Evolutionary conservation across 2,888 invertebrate genomes (phyloP), one percentile per base, ranked within the genome.

Genomic region (Nowickia ferox): DNA sequence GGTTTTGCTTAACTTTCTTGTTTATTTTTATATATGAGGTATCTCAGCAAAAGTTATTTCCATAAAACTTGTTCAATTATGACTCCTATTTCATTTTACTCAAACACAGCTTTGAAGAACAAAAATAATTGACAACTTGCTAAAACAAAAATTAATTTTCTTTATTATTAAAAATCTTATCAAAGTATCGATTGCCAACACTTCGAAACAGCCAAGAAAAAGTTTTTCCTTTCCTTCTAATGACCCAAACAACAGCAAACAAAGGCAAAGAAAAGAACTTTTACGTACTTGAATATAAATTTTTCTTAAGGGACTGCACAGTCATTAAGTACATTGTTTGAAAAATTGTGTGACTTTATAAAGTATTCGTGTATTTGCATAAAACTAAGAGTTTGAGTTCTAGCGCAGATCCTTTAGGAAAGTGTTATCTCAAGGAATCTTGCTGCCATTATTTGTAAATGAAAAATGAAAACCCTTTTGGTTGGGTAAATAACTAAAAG

Each of bases 401-500:
- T 10, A 40, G 48, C 30, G 38, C 63, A 53, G 19, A 42, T 51
- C 63, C 48, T 63, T 53, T 51, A 15, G 44, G 30, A 51, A 42
- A 74, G 59, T 57, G 3, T 72, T 83, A 72, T 72, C 83, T 61
- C 19, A 46, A 61, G 40, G 44, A 53, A 77, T 61, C 59, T 53
- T 53, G 61, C 44, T 61, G 17, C 30, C 30, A 30, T 30, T 30
- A 30, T 30, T 30, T 30, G 30, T 30, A 30, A 30, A 30, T 30
- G 17, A 46, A 79, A 30, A 46, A 10, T 30, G 44, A 55, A 53
- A 76, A 82, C 69, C 82, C 82, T 76, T 82, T 76, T 55, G 55
- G 71, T 57, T 76, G 55, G 57, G 75, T 71, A 76, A 76, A 48
- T 71, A 71, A 38, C 48, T 55, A 53, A 42, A 17, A 9, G 13